Base-by-base conservation (phyloP, 2,888 invertebrate genomes). In the Leptopilina drosophilae region DNA sequence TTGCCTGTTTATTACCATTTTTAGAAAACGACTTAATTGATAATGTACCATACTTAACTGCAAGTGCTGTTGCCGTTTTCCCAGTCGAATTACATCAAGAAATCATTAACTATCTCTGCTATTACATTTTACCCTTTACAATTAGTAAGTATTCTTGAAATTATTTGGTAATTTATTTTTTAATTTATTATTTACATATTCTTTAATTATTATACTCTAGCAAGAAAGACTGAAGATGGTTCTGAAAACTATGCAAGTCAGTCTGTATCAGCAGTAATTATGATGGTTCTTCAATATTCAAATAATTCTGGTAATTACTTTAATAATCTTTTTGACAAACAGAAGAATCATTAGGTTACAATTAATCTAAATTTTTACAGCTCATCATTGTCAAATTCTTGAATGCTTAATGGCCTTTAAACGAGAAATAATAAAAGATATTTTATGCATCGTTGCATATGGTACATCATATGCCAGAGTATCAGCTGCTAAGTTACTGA, bases 251-350 rank as follows among this genome's bases (percentile, higher is more conserved):
- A 96, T 86, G 96, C 96, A 12, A 96, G 96, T 81, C 97, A 97
- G 89, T 97, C 97, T 3, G 96, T 97, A 5, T 96, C 98, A 0
- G 97, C 98, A 59, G 97, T 99, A 78, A 95, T 99, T 81, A 98
- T 99, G 97, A 96, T 99, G 95, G 97, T 99, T 49, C 96, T 99
- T 89, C 99, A 99, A 91, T 98, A 99, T 91, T 98, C 98, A 0
- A 96, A 94, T 83, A 98, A 98, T 92, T 96, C 98, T 88, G 96
- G 97, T 97, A 91, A 83, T 33, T 33, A 33, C 33, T 33, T 33
- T 3, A 33, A 33, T 33, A 33, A 33, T 33, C 5, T 3, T 33
- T 33, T 3, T 4, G 33, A 3, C 4, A 33, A 33, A 33, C 3
- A 33, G 33, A 33, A 33, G 3, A 33, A 33, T 33, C 33, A 33